Conservation (phyloP, 2,113 vertebrate genomes). For the Tauraco erythrolophus region DNA sequence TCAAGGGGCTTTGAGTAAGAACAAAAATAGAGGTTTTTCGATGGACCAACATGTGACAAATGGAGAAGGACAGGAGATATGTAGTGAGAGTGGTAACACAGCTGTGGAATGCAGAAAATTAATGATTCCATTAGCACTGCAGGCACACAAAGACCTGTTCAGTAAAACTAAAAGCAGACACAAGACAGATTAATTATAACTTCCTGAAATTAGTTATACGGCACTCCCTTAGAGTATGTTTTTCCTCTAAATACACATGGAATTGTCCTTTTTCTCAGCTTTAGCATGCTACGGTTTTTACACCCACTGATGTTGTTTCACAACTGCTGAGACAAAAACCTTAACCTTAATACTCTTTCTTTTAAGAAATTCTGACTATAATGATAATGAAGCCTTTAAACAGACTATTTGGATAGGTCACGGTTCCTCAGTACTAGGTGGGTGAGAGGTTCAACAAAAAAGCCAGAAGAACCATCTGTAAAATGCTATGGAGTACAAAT, state of each 20-base stretch:
- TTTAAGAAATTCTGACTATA: background rate
- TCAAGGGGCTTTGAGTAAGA: background rate
- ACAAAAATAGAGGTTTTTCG: background rate
- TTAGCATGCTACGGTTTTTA: background rate
- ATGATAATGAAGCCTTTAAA: background rate
- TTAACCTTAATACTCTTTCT: background rate
- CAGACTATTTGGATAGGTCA: background rate
- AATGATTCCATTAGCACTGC: background rate
- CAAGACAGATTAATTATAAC: background rate
- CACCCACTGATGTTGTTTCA: background rate
- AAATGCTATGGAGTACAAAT: background rate
- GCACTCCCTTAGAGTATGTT: background rate
- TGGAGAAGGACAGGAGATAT: background rate
- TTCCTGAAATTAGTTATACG: background rate
- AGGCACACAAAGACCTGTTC: background rate
- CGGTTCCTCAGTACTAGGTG: rapidly evolving
- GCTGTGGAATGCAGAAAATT: background rate
- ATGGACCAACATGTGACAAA: background rate
- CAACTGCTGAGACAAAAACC: background rate
- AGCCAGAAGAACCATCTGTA: background rate
- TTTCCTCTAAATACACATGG: background rate
- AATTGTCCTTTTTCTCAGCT: background rate
- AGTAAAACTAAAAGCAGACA: background rate
- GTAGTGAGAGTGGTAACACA: rapidly evolving
- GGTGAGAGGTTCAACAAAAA: rapidly evolving